phyloP scores from a whole-genome alignment of 2,888 invertebrate genomes.

The Perizoma flavofasciatum region DNA sequence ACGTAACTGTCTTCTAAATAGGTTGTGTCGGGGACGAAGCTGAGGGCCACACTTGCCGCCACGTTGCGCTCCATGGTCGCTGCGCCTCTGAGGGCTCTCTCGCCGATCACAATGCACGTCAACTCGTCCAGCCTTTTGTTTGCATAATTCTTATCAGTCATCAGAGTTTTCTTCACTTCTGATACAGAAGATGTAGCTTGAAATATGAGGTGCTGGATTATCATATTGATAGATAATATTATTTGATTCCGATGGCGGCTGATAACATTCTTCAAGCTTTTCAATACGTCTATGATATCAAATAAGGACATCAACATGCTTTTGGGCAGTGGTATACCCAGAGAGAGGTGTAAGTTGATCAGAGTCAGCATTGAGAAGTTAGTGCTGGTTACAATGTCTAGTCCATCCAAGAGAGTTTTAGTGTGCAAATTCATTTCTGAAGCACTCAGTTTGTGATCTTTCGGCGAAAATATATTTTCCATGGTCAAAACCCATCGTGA shows the following conservation, averaged over 20 bases:
- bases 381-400: constrained; percentile 87
- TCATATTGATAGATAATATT: constrained; percentile 88
- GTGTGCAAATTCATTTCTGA: constrained; percentile 74
- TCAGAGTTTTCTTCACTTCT: constrained; percentile 87
- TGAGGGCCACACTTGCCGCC: constrained; percentile 87
- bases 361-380: constrained; percentile 80
- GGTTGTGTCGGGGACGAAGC: constrained; percentile 85
- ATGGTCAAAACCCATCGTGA: constrained; percentile 69
- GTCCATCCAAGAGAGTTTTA: constrained; percentile 80
- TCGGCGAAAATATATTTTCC: constrained; percentile 67
- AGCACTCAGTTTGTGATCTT: constrained; percentile 67
- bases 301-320: constrained; percentile 89
- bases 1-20: constrained; percentile 86
- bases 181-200: constrained; percentile 87
- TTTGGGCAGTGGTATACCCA: constrained; percentile 91
- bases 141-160: constrained; percentile 86
- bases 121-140: constrained; percentile 87
- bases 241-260: constrained; percentile 87
- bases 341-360: constrained; percentile 87
- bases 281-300: constrained; percentile 91
- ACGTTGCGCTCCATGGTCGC: constrained; percentile 86
- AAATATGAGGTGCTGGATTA: constrained; percentile 91
- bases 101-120: constrained; percentile 90
- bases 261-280: constrained; percentile 89
- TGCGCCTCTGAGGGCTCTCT: constrained; percentile 86